Base-by-base conservation (phyloP, 1,140 invertebrate species). In the Drosophila paulistorum region DNA sequence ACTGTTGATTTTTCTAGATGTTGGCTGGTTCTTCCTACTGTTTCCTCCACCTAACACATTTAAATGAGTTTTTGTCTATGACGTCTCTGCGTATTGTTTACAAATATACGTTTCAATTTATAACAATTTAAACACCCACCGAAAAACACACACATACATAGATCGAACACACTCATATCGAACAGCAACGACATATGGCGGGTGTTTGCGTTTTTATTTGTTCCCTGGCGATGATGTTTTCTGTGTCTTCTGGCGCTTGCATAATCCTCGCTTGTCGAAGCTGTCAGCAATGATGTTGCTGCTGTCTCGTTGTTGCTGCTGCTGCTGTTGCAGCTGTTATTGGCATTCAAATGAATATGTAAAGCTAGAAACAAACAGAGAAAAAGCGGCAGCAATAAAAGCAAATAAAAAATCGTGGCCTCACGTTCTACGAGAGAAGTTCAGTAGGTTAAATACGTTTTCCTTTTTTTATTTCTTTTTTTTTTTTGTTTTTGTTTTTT, bases 291-390 rank as follows among this genome's bases (percentile, higher is more conserved):
- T 35, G 59, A 73, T 73, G 60, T 65, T 65, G 39, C 41, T 51
- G 17, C 61, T 48, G 20, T 48, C 20, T 20, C 57, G 66, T 33
- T 41, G 42, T 33, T 68, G 37, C 64, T 68, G 66, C 39, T 66
- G 51, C 26, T 61, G 55, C 60, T 63, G 65, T 45, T 71, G 79
- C 83, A 74, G 76, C 83, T 87, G 83, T 73, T 82, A 80, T 86
- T 87, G 83, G 79, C 84, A 89, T 89, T 87, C 79, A 89, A 89
- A 87, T 89, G 80, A 83, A 89, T 83, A 89, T 80, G 84, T 84
- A 75, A 86, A 76, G 74, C 75, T 68, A 63, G 54, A 68, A 48
- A 45, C 35, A 79, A 67, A 62, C 58, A 74, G 66, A 65, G 65
- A 70, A 75, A 9, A 13, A 60, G n/a, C 71, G 74, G 66, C 63